Base-by-base conservation (phyloP, 2,113 vertebrate genomes). In the Xenopus borealis region DNA sequence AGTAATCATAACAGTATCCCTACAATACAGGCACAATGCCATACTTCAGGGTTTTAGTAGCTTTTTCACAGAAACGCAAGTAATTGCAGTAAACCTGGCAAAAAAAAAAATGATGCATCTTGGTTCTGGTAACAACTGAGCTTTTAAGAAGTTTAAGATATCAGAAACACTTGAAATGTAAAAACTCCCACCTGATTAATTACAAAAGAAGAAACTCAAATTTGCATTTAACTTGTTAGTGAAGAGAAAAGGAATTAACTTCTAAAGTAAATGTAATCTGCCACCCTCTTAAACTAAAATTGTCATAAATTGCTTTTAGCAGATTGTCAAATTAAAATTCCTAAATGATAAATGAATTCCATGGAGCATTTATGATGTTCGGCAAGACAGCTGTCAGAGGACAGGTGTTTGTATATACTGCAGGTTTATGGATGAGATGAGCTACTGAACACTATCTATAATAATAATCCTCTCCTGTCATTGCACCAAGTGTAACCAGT, bases 371-470 rank as follows among this genome's bases (percentile, higher is more conserved):
- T 72, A 65, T 13, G 13, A 9, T 13, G 9, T 65, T 12, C 62
- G 40, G 50, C 40, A 64, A 78, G 1, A 9, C 55, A 75, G 10
- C 27, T 69, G 67, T n/a, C 18, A 62, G 67, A 80, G 46, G 61
- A 69, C 66, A 79, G 68, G 79, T 73, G 46, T 72, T 73, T 40
- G 63, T 12, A 63, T 78, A 68, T 1, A 66, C 63, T 62, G 12
- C 13, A 18, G 62, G 12, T 66, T 81, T 66, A 50, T 72, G 74
- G 79, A 73, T 75, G 65, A 52, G 62, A 78, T 64, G 14, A 1
- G 53, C n/a, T 64, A 74, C n/a, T 57, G 57, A 1, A 30, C 23
- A 17, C 50, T 73, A 75, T 78, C 74, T 40, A 50, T 78, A 27
- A 77, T 47, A 23, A 40, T 18, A 52, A 40, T 61, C 27, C 62